Percentiles rank a stretch among this genome's conserved stretches.
Evolutionary conservation across 2,113 vertebrate genomes (phyloP).

Genomic region (crab-eating macaque (Macaca fascicularis)): DNA sequence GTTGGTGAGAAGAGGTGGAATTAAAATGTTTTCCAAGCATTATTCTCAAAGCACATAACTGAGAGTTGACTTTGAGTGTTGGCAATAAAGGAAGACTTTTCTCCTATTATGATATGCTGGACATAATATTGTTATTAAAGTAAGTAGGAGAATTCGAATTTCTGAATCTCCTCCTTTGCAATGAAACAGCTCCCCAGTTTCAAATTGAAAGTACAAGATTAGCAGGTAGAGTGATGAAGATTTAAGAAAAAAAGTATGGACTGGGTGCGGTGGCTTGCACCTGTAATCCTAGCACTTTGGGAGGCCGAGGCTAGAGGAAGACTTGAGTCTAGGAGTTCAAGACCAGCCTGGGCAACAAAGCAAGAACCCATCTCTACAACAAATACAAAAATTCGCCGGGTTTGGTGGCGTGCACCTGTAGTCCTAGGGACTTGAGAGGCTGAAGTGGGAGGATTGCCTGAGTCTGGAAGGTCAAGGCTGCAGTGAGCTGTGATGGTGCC

Average conservation of each 20-base stretch:
- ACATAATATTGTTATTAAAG: constrained; percentile 8
- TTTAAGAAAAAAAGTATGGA: not conserved
- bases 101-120: not conserved
- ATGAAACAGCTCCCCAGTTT: constrained; percentile 13
- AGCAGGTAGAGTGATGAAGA: not conserved
- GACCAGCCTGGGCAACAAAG: no score
- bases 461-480: no score
- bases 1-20: not conserved
- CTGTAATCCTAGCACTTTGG: no score
- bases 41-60: constrained; percentile 30
- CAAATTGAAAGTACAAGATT: not conserved
- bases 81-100: constrained; percentile 30
- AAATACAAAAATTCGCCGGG: no score
- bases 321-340: no score
- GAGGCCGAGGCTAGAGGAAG: no score
- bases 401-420: no score
- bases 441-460: no score
- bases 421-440: no score
- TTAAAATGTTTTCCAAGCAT: constrained; percentile 39
- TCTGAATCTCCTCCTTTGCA: constrained; percentile 51
- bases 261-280: no score
- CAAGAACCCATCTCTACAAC: no score
- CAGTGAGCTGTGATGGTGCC: no score
- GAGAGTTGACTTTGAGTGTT: constrained; percentile 38
- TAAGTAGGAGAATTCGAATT: constrained; percentile 55